Evolutionary conservation across 2,888 invertebrate genomes (phyloP).

Genomic region (Galerucella calmariensis): DNA sequence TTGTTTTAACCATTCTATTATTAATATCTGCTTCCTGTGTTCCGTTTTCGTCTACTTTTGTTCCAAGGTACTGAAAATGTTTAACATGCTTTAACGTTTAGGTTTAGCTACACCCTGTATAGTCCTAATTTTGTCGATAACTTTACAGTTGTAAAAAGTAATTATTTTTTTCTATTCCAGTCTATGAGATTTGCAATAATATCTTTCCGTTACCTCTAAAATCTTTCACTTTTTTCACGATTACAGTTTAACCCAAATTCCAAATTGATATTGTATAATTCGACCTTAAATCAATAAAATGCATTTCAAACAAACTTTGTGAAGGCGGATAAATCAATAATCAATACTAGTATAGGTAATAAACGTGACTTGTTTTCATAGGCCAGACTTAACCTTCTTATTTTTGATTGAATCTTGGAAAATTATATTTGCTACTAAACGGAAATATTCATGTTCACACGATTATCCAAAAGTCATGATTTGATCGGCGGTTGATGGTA

Average conservation of each 20-base stretch:
- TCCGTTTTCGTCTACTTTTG: no score
- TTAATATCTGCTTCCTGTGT: no score
- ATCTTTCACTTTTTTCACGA: neutral
- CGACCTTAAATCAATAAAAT: slow-evolving; percentile 20
- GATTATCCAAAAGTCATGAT: neutral
- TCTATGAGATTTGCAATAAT: no score
- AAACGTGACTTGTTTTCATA: slow-evolving; percentile 6
- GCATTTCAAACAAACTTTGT: neutral
- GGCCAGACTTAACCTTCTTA: neutral
- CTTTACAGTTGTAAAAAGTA: no score
- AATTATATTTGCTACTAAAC: neutral
- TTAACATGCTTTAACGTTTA: no score
- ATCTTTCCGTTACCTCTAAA: neutral
- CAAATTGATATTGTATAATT: neutral
- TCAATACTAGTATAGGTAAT: neutral
- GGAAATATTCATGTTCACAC: neutral
- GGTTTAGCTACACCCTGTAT: no score
- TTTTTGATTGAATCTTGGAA: neutral
- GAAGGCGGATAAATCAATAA: slow-evolving; percentile 5
- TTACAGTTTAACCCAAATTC: slow-evolving; percentile 8
- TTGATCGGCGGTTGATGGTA: neutral
- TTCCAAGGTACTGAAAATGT: no score
- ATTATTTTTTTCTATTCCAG: no score
- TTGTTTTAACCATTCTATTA: no score
- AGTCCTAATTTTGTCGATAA: no score